Base-by-base conservation (phyloP, 2,797 vertebrate genomes). In the Falco cherrug region DNA sequence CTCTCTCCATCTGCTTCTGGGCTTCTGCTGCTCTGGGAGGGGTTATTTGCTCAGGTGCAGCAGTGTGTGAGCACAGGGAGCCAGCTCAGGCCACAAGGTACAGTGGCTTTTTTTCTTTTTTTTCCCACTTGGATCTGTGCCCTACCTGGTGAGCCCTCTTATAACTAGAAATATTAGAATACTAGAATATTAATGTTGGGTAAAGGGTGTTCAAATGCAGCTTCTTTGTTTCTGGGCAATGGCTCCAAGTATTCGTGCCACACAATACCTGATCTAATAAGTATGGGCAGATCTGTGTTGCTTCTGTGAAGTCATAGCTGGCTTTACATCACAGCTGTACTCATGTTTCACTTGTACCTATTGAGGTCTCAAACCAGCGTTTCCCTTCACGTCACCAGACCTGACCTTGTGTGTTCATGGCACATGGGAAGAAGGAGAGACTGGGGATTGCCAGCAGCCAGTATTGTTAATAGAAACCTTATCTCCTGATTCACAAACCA, bases 21-120 rank as follows among this genome's bases (percentile, higher is more conserved):
- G 75, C 50, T 50, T n/a, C 57, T 71, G 59, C n/a, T 77, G 14
- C 70, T 69, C 60, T 91, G 35, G 48, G 33, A 81, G n/a, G 28
- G 45, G 11, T 75, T 77, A 51, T 94, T 93, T 91, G 71, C 54
- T 87, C 50, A 81, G 74, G 50, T 70, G 76, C 51, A 88, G 21
- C 1, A 4, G 28, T 37, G 39, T 11, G 19, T 39, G 33, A 81
- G 31, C n/a, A 29, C 37, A 64, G 31, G 28, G 28, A 77, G 33
- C 21, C 19, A 70, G 26, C 22, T 77, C 17, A 20, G 45, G 22
- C 13, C 54, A 45, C 43, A 45, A 9, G 11, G 8, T 60, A n/a
- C 51, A 29, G 56, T 29, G 28, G 19, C 15, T 54, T 73, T 86
- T 89, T 85, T 47, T 86, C 24, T 31, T 45, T 45, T 45, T 45